These are phyloP conservation scores for Ypsolopha sequella DNA, from an alignment of 2,888 invertebrate species.

Conservation along the genomic window DNA sequence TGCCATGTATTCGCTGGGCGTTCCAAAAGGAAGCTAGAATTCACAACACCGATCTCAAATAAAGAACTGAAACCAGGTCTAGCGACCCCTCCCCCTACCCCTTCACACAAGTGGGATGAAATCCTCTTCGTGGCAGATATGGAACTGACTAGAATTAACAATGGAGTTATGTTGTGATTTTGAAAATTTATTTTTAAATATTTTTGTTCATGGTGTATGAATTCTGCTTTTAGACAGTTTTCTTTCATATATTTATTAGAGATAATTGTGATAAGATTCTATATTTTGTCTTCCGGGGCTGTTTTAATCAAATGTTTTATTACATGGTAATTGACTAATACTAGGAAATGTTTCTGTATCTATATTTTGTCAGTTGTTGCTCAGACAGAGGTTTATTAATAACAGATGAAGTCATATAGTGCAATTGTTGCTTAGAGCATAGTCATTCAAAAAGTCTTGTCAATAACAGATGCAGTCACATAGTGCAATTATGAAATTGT, in stretches of 20 bases:
- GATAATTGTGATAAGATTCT: conserved; percentile 28
- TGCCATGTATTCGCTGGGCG: conserved; percentile 46
- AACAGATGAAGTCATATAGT: too few species aligned
- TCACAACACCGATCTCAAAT: conserved; percentile 46
- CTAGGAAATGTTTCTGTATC: conserved; percentile 36
- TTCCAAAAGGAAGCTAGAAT: conserved; percentile 62
- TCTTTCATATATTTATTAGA: conserved; percentile 15
- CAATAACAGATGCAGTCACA: conserved; percentile 27
- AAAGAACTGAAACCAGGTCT: conserved; percentile 44
- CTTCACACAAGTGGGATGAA: conserved; percentile 68
- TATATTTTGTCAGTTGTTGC: conserved; percentile 39
- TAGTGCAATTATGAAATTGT: conserved; percentile 9
- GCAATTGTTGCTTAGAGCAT: conserved; percentile 36
- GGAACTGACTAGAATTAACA: conserved; percentile 70
- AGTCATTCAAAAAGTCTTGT: conserved; percentile 22
- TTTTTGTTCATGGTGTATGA: conserved; percentile 9
- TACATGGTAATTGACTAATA: background rate
- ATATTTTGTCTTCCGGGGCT: conserved; percentile 48
- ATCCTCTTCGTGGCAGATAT: conserved; percentile 69
- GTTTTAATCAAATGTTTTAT: conserved; percentile 1
- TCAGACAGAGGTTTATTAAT: too few species aligned
- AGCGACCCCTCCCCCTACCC: conserved; percentile 53
- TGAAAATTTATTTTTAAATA: conserved; percentile 2
- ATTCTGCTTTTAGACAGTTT: conserved; percentile 3
- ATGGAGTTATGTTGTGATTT: conserved; percentile 23